These are phyloP conservation scores for Synanthedon formicaeformis DNA, from an alignment of 2,888 invertebrate genomes.

Conservation along the genomic window DNA sequence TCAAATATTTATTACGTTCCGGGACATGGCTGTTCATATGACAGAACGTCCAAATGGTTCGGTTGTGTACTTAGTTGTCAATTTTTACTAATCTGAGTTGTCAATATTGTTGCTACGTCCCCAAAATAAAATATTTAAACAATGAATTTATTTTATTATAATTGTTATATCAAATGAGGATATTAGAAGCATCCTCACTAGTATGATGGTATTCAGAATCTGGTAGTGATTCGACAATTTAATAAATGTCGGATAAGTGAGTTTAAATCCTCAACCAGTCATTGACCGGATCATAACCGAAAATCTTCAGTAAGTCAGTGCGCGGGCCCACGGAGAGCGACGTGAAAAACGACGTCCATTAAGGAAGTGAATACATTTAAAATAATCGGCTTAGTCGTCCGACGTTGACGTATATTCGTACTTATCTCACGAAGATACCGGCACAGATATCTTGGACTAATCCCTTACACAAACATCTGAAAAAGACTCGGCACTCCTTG, in stretches of 20 bases:
- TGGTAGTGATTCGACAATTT: slow-evolving; percentile 36
- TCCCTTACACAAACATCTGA: slow-evolving; percentile 68
- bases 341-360: slow-evolving; percentile 69
- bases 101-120: no score
- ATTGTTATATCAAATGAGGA: no score
- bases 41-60: no score
- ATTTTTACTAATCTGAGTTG: no score
- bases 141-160: not conserved
- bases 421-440: slow-evolving; percentile 70
- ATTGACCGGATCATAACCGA: slow-evolving; percentile 68
- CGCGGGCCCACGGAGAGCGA: slow-evolving; percentile 40
- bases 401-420: slow-evolving; percentile 71
- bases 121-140: not conserved
- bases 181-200: not conserved
- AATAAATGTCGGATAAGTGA: slow-evolving; percentile 51
- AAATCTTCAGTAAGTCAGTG: slow-evolving; percentile 64
- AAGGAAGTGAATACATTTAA: slow-evolving; percentile 72
- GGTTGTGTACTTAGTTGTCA: no score
- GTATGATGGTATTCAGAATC: slow-evolving; percentile 4
- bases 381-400: slow-evolving; percentile 70
- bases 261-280: slow-evolving; percentile 54
- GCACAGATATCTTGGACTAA: slow-evolving; percentile 66
- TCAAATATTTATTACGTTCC: not conserved
- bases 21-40: no score
- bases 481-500: slow-evolving; percentile 66